Evolutionary conservation across 2,888 invertebrate genomes (phyloP), one percentile per base, ranked within the genome.

Genomic region (Volucella inflata): DNA sequence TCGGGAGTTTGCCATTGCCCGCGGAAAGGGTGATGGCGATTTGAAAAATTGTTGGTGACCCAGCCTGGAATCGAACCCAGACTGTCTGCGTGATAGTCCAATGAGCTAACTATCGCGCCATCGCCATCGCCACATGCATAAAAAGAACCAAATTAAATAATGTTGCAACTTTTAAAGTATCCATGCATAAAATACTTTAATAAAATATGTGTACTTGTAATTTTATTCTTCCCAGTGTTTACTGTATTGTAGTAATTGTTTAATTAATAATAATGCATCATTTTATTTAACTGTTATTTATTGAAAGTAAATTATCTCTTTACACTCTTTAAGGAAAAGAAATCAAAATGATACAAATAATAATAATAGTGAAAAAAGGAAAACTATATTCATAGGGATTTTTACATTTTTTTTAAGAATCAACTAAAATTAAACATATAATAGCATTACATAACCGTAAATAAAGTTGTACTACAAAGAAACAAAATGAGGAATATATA

Each of bases 261-360:
- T 44, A 55, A 67, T 71, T 68, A 42, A 80, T 80, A 65, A 57
- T 60, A 77, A 65, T 46, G 38, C 30, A 70, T 77, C 57, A 50
- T 76, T 81, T 80, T 68, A 77, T 77, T 77, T 68, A 72, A 85
- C 62, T 85, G 81, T 85, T 85, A 85, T 85, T 85, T 85, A 85
- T 81, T 85, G 62, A 81, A 46, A 68, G 48, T 44, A 53, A 78
- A 62, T 46, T 51, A 57, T 81, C 59, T 81, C 59, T 76, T 55
- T 42, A 44, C 51, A 76, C 50, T 67, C 50, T 57, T 74, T 71
- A 65, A 16, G 65, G 44, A 65, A 81, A 71, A 38, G 67, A 76
- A 67, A 81, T 80, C 80, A 80, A 81, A 76, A 76, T 71, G 50
- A 40, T 21, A 74, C 11, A 50, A 30, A 42, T 21, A 14, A n/a